These are phyloP conservation scores for Lysandra coridon DNA, from an alignment of 2,888 invertebrate species.

Conservation along the genomic window DNA sequence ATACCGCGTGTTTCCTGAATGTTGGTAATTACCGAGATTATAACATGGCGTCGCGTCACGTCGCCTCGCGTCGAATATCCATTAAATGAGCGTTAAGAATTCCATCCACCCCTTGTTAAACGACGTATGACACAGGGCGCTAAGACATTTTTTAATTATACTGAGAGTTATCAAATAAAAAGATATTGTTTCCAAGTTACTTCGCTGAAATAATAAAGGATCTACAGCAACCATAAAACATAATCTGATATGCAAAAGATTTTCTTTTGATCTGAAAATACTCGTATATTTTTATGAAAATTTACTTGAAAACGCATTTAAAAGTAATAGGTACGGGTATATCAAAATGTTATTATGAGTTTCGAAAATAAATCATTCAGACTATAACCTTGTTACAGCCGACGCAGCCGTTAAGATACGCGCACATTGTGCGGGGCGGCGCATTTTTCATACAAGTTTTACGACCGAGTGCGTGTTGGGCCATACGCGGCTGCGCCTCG, in stretches of 20 bases:
- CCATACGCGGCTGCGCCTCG: too few relatives aligned
- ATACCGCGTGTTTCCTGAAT: conserved; percentile 46
- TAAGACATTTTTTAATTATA: conserved; percentile 7
- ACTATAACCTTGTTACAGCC: background rate
- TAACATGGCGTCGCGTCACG: conserved; percentile 47
- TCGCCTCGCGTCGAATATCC: conserved; percentile 55
- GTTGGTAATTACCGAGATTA: conserved; percentile 68
- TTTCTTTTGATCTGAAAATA: background rate
- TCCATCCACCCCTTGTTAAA: conserved; percentile 61
- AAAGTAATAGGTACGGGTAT: background rate
- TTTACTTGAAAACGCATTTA: background rate
- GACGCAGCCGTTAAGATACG: background rate
- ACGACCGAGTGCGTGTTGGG: too few relatives aligned
- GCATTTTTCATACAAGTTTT: too few relatives aligned
- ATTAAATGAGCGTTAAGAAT: conserved; percentile 69
- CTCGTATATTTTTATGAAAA: background rate
- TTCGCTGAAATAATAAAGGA: background rate
- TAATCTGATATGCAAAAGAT: background rate
- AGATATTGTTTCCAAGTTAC: background rate
- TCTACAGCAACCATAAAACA: background rate
- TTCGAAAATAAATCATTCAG: background rate
- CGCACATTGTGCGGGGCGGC: too few relatives aligned
- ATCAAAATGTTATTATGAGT: background rate
- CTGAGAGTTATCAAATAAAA: background rate
- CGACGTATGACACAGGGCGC: conserved; percentile 46